phyloP scores from a whole-genome alignment of 2,113 vertebrate species.

The Cyanoliseus patagonus region DNA sequence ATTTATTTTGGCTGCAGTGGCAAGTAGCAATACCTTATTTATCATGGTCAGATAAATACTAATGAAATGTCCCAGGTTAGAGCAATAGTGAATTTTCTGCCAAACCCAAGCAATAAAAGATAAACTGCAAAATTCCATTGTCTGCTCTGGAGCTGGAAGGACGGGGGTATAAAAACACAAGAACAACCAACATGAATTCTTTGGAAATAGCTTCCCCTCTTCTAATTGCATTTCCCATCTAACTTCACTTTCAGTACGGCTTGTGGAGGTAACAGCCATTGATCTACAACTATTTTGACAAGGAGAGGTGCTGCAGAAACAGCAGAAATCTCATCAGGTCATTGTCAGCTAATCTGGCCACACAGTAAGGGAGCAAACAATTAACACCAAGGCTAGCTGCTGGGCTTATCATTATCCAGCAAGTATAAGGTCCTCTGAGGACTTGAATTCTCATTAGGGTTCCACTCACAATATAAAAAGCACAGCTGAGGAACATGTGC shows the following conservation, averaged over 20 bases:
- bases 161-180: neutral
- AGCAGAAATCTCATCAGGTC: slow-evolving; percentile 57
- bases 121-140: slow-evolving; percentile 33
- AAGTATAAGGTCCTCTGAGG: slow-evolving; percentile 28
- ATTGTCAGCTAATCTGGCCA: slow-evolving; percentile 53
- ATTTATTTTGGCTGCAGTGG: slow-evolving; percentile 8
- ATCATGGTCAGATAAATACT: slow-evolving; percentile 31
- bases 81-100: slow-evolving; percentile 26
- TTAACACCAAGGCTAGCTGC: slow-evolving; percentile 35
- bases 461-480: neutral
- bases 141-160: neutral
- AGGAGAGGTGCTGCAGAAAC: slow-evolving; percentile 27
- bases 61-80: slow-evolving; percentile 6
- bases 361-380: slow-evolving; percentile 39
- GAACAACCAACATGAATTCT: neutral
- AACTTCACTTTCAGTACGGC: neutral
- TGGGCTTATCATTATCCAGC: slow-evolving; percentile 31
- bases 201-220: slow-evolving; percentile 27
- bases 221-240: slow-evolving; percentile 48
- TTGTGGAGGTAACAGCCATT: slow-evolving; percentile 47
- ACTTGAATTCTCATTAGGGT: neutral
- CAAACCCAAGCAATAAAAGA: neutral
- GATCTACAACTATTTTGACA: slow-evolving; percentile 52
- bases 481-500: neutral
- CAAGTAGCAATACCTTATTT: slow-evolving; percentile 10